Conservation (phyloP, 1,140 invertebrate genomes). For the Anadara kagoshimensis region DNA sequence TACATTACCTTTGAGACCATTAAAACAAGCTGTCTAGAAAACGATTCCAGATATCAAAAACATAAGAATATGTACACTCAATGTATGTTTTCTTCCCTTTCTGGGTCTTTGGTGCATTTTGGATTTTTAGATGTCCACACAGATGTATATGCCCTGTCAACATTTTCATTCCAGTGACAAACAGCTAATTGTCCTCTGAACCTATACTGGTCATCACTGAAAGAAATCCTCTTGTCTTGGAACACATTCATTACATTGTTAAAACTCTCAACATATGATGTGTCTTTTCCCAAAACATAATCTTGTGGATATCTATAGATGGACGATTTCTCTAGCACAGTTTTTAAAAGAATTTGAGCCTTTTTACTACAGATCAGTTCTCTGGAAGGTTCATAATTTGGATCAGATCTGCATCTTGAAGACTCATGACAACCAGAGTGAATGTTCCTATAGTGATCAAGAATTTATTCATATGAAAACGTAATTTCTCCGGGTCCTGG, state of each 20-base stretch:
- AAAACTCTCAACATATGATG: no score
- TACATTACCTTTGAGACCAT: no score
- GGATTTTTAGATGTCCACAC: conserved; percentile 8
- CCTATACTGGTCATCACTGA: no score
- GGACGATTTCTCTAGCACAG: no score
- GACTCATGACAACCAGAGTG: not conserved
- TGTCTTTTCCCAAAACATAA: no score
- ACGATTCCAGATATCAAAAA: conserved; percentile 19
- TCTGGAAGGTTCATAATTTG: conserved; percentile 3
- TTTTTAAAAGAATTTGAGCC: not conserved
- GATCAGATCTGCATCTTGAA: no score
- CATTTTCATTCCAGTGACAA: not conserved
- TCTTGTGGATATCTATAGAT: no score
- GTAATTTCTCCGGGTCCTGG: not conserved
- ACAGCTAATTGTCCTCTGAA: not conserved
- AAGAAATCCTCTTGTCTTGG: no score
- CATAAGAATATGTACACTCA: conserved; percentile 11
- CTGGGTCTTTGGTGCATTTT: conserved; percentile 7
- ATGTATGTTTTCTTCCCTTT: conserved; percentile 28
- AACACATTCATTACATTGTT: no score
- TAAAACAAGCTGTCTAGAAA: not conserved
- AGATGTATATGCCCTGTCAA: conserved; percentile 14
- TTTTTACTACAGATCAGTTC: not conserved
- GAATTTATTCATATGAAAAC: not conserved
- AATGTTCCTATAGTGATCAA: not conserved